These are phyloP conservation scores for Mormyrus lacerda DNA, from an alignment of 2,113 vertebrate genomes.

Conservation along the genomic window DNA sequence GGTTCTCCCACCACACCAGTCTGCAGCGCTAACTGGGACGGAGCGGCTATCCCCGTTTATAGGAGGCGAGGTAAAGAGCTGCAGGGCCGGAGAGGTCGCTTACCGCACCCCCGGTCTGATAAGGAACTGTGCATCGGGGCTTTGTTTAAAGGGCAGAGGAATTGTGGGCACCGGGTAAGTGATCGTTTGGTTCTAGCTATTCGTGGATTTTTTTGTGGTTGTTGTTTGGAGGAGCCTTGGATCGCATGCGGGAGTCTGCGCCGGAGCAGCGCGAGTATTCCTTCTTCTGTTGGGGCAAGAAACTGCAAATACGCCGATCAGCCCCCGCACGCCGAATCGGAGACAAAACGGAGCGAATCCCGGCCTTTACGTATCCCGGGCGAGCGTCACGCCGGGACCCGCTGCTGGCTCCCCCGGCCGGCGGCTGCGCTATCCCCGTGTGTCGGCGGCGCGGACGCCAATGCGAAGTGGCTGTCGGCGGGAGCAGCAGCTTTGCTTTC, in stretches of 20 bases:
- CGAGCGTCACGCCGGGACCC: background rate
- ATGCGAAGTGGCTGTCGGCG: background rate
- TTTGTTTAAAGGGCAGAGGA: background rate
- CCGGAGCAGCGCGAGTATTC: background rate
- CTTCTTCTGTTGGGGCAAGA: background rate
- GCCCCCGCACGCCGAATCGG: conserved; percentile 34
- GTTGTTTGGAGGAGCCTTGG: conserved; percentile 22
- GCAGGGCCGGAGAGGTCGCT: conserved; percentile 33
- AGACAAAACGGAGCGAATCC: conserved; percentile 29
- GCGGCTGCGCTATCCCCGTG: background rate
- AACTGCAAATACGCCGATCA: conserved; percentile 15
- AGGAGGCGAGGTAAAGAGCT: conserved; percentile 8
- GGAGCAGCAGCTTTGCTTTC: background rate
- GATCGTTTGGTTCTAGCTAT: conserved; percentile 22
- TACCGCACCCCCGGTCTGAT: conserved; percentile 31
- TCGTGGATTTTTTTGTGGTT: conserved; percentile 21
- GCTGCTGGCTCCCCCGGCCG: background rate
- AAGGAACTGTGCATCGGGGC: background rate
- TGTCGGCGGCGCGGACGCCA: background rate
- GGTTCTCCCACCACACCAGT: conserved; percentile 49
- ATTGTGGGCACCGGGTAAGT: conserved; percentile 42
- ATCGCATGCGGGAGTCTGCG: conserved; percentile 3
- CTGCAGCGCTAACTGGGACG: conserved; percentile 27
- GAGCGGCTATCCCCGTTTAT: background rate
- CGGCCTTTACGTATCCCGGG: conserved; percentile 9